These are phyloP conservation scores for Pseudorasbora parva DNA, from an alignment of 2,113 vertebrate genomes.

Conservation along the genomic window DNA sequence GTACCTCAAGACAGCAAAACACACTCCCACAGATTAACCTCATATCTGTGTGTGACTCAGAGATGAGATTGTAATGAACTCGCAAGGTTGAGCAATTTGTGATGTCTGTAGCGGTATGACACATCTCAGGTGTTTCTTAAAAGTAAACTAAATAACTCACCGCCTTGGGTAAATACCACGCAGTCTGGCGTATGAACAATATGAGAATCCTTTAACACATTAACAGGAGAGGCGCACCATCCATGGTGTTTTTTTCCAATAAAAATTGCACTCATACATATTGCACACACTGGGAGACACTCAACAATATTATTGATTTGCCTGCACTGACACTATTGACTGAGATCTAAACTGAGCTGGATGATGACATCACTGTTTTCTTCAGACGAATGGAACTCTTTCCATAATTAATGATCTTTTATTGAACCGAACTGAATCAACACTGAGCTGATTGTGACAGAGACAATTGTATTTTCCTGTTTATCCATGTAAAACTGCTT, in stretches of 20 bases:
- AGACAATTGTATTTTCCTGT: too few relatives aligned
- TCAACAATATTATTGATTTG: too few relatives aligned
- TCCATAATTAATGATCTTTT: too few relatives aligned
- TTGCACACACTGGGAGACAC: too few relatives aligned
- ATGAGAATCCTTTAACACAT: neutral
- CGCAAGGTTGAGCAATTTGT: conserved; percentile 26
- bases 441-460: too few relatives aligned
- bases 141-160: conserved; percentile 8
- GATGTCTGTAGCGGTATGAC: neutral
- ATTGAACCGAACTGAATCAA: too few relatives aligned
- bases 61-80: neutral
- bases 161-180: conserved; percentile 4
- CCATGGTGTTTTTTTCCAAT: neutral
- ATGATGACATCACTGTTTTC: too few relatives aligned
- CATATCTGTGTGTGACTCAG: conserved; percentile 15
- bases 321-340: too few relatives aligned
- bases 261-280: too few relatives aligned
- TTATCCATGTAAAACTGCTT: too few relatives aligned
- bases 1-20: conserved; percentile 37
- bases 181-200: neutral
- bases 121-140: conserved; percentile 27
- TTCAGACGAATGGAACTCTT: too few relatives aligned
- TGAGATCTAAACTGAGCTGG: too few relatives aligned
- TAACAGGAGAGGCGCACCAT: neutral
- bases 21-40: conserved; percentile 24